These are phyloP conservation scores for Amyelois transitella DNA, from an alignment of 1,140 invertebrate genomes.

Conservation along the genomic window DNA sequence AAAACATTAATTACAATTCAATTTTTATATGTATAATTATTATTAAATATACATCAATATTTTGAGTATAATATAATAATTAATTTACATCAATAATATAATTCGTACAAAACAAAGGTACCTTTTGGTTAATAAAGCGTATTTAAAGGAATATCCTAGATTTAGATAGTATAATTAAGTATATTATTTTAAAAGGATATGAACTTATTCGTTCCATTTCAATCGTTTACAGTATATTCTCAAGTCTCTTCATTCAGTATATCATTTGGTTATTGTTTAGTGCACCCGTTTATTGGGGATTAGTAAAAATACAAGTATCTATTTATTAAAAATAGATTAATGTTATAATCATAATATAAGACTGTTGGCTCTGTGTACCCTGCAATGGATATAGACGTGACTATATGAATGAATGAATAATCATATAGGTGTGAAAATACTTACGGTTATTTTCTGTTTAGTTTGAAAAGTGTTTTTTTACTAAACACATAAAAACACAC, in stretches of 20 bases:
- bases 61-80: conserved; percentile 1
- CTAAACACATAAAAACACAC: too few relatives aligned
- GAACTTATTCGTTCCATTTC: conserved; percentile 23
- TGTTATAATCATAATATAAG: too few relatives aligned
- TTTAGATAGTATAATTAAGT: conserved; percentile 13
- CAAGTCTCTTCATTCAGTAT: not conserved
- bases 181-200: conserved; percentile 25
- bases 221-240: conserved; percentile 12
- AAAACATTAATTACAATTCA: conserved; percentile 3
- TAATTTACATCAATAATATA: conserved; percentile 16
- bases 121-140: conserved; percentile 34
- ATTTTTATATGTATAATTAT: conserved; percentile 4
- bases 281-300: too few relatives aligned
- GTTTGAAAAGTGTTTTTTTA: too few relatives aligned
- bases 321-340: too few relatives aligned
- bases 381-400: too few relatives aligned
- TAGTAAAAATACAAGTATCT: too few relatives aligned
- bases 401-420: too few relatives aligned
- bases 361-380: too few relatives aligned
- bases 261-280: too few relatives aligned
- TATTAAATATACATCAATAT: conserved; percentile 8
- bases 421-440: too few relatives aligned
- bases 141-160: conserved; percentile 20
- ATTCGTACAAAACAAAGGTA: conserved; percentile 26
- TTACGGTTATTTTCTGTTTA: too few relatives aligned